Base-by-base conservation (phyloP, 2,888 invertebrate species). In the Eilema depressum region DNA sequence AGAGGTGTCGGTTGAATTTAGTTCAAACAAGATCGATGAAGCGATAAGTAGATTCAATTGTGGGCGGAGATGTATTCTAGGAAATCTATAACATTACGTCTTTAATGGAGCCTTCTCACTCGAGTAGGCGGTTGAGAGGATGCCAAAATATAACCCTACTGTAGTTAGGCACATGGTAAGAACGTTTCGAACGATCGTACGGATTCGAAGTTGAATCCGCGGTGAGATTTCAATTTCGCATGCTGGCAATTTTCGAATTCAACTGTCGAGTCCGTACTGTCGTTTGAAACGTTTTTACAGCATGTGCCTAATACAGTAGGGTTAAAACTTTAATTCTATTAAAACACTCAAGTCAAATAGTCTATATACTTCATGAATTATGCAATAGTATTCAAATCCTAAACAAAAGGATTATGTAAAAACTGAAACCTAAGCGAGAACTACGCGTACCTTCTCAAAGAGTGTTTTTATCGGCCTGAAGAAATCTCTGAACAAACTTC, bases 11-110 rank as follows among this genome's bases (percentile, higher is more conserved):
- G 28, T 17, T 17, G 20, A 30, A 25, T 63, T 41, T 47, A 47
- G 26, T 20, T 65, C 30, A 28, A 65, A 65, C 14, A 65, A 56
- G 17, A 33, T 56, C 4, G 7, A 57, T 66, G 25, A 66, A 56
- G 20, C 25, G 33, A 33, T 20, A 37, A 66, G 14, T 25, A 12
- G 8, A 37, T 57, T 20, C 4, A 33, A 66, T 25, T 23, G 33
- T 14, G 14, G 23, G 30, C 10, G n/a, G 25, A 17, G 23, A 56
- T 65, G 10, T 56, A 30, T 65, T 61, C 53, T 53, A 56, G 17
- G 14, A 33, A n/a, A 64, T 47, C 26, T 20, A 47, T 47, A 33
- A 33, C 23, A 33, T 23, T 14, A 0, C 10, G 3, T n/a, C 23
- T 30, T 8, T 65, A 30, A 23, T 57, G 17, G 53, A 30, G 26